Conservation (phyloP, 2,888 invertebrate species). For the Corbicula japonica region DNA sequence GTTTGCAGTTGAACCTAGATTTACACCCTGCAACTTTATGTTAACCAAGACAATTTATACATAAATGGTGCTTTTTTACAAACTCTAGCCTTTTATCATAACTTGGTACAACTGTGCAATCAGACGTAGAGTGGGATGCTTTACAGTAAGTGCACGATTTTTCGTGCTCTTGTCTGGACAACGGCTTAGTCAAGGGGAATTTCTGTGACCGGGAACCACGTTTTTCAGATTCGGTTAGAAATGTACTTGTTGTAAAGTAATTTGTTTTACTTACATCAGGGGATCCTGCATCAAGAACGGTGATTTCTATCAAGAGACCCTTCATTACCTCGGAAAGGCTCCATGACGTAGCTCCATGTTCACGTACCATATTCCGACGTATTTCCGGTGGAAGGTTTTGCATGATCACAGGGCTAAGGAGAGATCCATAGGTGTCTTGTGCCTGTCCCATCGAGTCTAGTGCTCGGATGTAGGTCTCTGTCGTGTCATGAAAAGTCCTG, state of each 20-base stretch:
- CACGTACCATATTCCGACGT: conserved; percentile 1
- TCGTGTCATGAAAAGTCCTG: no score
- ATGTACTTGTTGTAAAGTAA: not conserved
- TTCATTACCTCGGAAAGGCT: not conserved
- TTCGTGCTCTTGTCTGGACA: not conserved
- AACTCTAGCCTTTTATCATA: not conserved
- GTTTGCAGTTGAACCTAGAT: not conserved
- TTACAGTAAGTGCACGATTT: not conserved
- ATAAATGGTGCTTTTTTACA: not conserved
- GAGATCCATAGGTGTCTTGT: not conserved
- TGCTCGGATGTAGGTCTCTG: no score
- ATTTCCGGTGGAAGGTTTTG: conserved; percentile 9
- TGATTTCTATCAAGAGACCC: not conserved
- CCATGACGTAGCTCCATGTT: not conserved
- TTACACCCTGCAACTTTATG: not conserved
- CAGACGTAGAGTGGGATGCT: not conserved
- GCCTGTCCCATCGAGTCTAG: not conserved
- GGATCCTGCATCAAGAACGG: not conserved
- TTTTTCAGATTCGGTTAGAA: not conserved
- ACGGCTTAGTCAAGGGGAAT: no score
- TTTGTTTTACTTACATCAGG: not conserved
- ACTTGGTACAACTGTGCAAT: not conserved
- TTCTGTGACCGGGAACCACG: not conserved
- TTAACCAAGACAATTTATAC: not conserved
- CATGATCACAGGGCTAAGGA: conserved; percentile 7